These are phyloP conservation scores for Sebastes schlegelii DNA, from an alignment of 2,113 vertebrate species.

Conservation along the genomic window DNA sequence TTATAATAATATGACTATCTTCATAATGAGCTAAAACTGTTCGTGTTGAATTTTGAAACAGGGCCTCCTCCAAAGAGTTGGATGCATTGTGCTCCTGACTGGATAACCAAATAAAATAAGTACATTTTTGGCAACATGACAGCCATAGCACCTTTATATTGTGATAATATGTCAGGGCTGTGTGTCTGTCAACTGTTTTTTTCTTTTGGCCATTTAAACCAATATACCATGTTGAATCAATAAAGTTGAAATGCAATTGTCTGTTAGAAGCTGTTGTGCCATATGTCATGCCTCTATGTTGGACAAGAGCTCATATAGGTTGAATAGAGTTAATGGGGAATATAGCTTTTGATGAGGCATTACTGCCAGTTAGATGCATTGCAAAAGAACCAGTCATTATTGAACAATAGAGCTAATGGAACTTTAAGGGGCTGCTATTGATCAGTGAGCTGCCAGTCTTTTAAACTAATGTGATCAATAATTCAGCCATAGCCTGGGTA, in stretches of 20 bases:
- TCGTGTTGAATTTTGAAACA: neutral
- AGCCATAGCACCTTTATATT: neutral
- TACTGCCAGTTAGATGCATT: slow-evolving; percentile 55
- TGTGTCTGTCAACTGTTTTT: neutral
- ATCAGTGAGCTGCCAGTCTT: slow-evolving; percentile 62
- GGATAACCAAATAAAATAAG: too few species aligned
- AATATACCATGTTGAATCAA: neutral
- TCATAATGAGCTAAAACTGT: neutral
- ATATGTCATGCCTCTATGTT: slow-evolving; percentile 32
- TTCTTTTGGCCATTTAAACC: neutral
- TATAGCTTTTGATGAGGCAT: slow-evolving; percentile 45
- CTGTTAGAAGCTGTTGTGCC: slow-evolving; percentile 10
- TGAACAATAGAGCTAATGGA: slow-evolving; percentile 67
- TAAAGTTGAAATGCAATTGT: slow-evolving; percentile 7
- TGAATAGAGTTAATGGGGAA: slow-evolving; percentile 39
- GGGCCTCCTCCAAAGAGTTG: neutral
- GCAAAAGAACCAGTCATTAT: slow-evolving; percentile 57
- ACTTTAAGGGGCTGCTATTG: slow-evolving; percentile 63
- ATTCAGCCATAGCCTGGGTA: slow-evolving; percentile 53
- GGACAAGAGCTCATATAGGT: neutral
- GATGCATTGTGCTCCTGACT: neutral
- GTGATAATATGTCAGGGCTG: neutral
- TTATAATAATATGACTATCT: neutral
- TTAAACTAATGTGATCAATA: slow-evolving; percentile 64
- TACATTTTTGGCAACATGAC: neutral